Evolutionary conservation across 2,888 invertebrate species (phyloP), one percentile per base, ranked within the genome.

Genomic region (Lottia gigantea): DNA sequence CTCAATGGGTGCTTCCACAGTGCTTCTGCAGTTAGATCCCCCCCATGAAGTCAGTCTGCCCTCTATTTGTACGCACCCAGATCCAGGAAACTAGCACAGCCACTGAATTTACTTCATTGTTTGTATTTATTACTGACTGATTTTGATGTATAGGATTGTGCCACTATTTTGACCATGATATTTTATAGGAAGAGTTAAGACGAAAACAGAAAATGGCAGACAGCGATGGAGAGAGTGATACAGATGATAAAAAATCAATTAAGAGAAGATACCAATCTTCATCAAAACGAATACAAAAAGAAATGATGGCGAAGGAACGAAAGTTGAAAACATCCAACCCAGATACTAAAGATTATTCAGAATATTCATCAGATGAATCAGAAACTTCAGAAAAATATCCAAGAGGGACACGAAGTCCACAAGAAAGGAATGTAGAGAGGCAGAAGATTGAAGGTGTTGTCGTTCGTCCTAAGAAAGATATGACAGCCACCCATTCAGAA

Each of bases 251-350:
- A 49, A 72, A 75, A 19, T 74, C 74, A 12, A 74, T 76, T 26
- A 77, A 76, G 62, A 73, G 77, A 62, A 72, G 76, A 11, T 76
- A 74, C 46, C 75, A 79, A 46, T 65, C 77, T 26, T 76, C 78
- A 23, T 66, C 74, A 23, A 78, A 76, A 64, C 78, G 73, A 46
- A 67, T 78, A 15, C 78, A 78, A 68, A 76, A 74, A 68, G 76
- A 81, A n/a, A 68, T 78, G 16, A 66, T 74, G 16, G 72, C 71
- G 49, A 77, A 74, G 31, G 66, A 74, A 11, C 71, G 74, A 47
- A 63, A 46, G 11, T 67, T 49, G 63, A 64, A 70, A 26, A 76
- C 71, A 45, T 25, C 69, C 23, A 68, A 68, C 14, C 66, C 71
- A n/a, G 70, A 69, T 15, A 71, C 68, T 8, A 72, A 75, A 40